Evolutionary conservation across 2,113 vertebrate species (phyloP).

Genomic region (Trematocara stigmaticum): DNA sequence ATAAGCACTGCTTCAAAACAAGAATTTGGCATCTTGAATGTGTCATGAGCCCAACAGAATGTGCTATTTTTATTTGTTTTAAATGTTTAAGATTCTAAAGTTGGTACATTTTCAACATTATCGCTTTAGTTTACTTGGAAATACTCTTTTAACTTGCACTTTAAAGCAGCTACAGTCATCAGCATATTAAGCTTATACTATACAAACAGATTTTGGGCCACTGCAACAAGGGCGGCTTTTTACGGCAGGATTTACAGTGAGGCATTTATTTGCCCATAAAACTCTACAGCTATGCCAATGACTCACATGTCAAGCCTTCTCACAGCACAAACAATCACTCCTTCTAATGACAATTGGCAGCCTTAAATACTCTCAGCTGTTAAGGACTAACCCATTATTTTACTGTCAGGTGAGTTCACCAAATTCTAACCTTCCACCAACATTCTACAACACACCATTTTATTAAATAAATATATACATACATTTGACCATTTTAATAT

Average conservation of each 20-base stretch:
- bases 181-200: not conserved
- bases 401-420: not conserved
- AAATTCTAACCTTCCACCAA: not conserved
- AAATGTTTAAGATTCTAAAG: not conserved
- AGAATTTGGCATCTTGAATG: not conserved
- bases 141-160: not conserved
- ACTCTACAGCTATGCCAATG: accelerated
- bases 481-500: accelerated
- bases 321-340: not conserved
- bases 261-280: not conserved
- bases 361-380: not conserved
- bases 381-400: not conserved
- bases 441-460: not conserved
- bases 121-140: not conserved
- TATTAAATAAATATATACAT: not conserved
- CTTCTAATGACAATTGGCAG: not conserved
- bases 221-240: accelerated
- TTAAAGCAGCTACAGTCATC: not conserved
- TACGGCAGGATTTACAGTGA: not conserved
- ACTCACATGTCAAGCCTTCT: accelerated
- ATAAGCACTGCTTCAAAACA: not conserved
- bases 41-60: not conserved
- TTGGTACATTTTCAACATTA: not conserved
- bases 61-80: not conserved
- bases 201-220: not conserved